Conservation (phyloP, 2,797 vertebrate genomes). For the Cygnus olor region DNA sequence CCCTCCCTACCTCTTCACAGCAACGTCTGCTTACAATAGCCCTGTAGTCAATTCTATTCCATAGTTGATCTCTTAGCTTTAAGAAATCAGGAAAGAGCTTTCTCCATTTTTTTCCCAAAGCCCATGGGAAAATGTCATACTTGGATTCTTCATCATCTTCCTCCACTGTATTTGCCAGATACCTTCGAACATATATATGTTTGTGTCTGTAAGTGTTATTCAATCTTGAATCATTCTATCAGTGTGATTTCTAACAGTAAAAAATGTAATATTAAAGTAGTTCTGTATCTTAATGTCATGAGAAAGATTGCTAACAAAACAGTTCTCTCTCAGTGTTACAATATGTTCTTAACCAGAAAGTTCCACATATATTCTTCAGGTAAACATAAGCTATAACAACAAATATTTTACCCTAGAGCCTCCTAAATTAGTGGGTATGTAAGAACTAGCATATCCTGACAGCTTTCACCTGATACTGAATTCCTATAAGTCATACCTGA, state of each 20-base stretch:
- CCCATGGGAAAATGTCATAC: conserved; percentile 98
- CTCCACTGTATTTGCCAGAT: conserved; percentile 97
- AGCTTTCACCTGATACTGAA: not conserved
- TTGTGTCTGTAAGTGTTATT: not conserved
- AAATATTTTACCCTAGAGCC: not conserved
- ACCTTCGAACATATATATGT: conserved; percentile 79
- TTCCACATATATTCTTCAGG: not conserved
- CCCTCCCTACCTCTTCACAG: conserved; percentile 91
- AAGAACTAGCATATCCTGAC: not conserved
- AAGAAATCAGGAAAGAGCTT: conserved; percentile 89
- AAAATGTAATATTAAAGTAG: not conserved
- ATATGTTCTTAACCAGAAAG: not conserved
- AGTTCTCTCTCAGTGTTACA: not conserved
- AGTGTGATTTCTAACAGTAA: not conserved
- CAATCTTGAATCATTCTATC: not conserved
- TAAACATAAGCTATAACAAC: not conserved
- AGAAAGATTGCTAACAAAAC: not conserved
- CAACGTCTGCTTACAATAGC: conserved; percentile 93
- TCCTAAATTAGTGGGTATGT: not conserved
- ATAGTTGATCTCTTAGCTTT: conserved; percentile 89
- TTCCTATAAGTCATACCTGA: not conserved
- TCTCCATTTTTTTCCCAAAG: conserved; percentile 92
- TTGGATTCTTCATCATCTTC: conserved; percentile 95
- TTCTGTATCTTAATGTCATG: not conserved
- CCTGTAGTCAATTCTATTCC: conserved; percentile 91